Base-by-base conservation (phyloP, 2,113 vertebrate genomes). In the Alaudala cheleensis region DNA sequence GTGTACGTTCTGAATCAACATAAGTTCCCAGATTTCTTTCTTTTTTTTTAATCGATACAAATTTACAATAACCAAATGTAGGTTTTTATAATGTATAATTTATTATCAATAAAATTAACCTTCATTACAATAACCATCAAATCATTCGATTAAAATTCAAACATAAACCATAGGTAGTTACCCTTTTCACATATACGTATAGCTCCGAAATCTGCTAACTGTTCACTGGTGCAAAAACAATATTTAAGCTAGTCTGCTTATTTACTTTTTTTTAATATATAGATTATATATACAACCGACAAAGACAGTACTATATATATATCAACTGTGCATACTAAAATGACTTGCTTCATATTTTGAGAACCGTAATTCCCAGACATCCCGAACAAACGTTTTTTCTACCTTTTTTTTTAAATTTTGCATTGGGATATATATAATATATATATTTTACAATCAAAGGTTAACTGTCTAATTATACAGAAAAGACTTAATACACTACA, bases 111-210 rank as follows among this genome's bases (percentile, higher is more conserved):
- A 98, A 98, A 98, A 98, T 98, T 98, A 98, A 95, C 97, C 85
- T 97, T 96, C 97, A 97, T 98, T 98, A 98, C 97, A 98, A 92
- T 93, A 98, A 96, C 95, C 95, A 97, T 97, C 97, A 96, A 96
- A 97, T 96, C 67, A 65, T 79, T 97, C 74, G 33, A 96, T 97
- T 97, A 98, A 98, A 97, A 97, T 92, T 94, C 97, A 98, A 96
- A 98, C 79, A 56, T 97, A 98, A 98, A 98, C 97, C 94, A 97
- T 98, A 98, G 98, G 98, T 98, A 98, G 98, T 98, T 97, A 98
- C 97, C 97, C 53, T 98, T 97, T 96, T 97, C 97, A 98, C 97
- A 97, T 98, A 97, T 97, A 97, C 1, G 96, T 98, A 98, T 97
- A 98, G 98, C 98, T 98, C 98, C 97, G 16, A 97, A 97, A 95